Percentiles rank a stretch among this genome's conserved stretches.
phyloP scores from a whole-genome alignment of 2,888 invertebrate genomes.

The Aphelenchoides bicaudatus region DNA sequence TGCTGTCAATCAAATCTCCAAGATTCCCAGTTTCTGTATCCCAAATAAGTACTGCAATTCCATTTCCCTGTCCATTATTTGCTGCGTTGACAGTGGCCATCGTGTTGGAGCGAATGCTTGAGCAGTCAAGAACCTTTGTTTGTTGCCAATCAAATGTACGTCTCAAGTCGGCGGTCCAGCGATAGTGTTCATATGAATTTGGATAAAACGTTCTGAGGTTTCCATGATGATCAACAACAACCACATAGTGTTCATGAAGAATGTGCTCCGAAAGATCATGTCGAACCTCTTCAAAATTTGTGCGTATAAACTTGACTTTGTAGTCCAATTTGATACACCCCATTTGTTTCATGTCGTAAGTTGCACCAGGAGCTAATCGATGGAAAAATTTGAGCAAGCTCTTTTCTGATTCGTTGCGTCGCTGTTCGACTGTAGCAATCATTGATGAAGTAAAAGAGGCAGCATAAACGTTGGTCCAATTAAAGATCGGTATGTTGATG shows the following conservation, averaged over 20 bases:
- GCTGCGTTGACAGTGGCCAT: conserved; percentile 34
- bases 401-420: conserved; percentile 19
- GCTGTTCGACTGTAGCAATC: conserved; percentile 6
- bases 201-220: conserved; percentile 18
- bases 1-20: conserved; percentile 24
- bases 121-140: conserved; percentile 25
- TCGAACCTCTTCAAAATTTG: conserved; percentile 21
- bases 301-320: conserved; percentile 8
- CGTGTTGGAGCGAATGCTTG: conserved; percentile 19
- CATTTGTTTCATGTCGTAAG: conserved; percentile 20
- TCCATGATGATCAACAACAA: conserved; percentile 20
- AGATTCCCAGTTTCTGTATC: conserved; percentile 11
- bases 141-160: conserved; percentile 30
- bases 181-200: conserved; percentile 22
- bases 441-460: conserved; percentile 14
- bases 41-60: conserved; percentile 14
- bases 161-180: conserved; percentile 23
- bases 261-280: conserved; percentile 9
- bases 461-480: conserved; percentile 32
- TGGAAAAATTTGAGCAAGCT: conserved; percentile 31
- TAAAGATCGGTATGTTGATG: conserved; percentile 25
- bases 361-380: conserved; percentile 21
- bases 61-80: background rate
- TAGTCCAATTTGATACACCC: conserved; percentile 21
- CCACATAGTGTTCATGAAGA: conserved; percentile 16